A percentile compares a stretch with the other conserved stretches of the same genome.
Conservation (phyloP, 1,140 invertebrate species). For the Trinorchestia longiramus region DNA sequence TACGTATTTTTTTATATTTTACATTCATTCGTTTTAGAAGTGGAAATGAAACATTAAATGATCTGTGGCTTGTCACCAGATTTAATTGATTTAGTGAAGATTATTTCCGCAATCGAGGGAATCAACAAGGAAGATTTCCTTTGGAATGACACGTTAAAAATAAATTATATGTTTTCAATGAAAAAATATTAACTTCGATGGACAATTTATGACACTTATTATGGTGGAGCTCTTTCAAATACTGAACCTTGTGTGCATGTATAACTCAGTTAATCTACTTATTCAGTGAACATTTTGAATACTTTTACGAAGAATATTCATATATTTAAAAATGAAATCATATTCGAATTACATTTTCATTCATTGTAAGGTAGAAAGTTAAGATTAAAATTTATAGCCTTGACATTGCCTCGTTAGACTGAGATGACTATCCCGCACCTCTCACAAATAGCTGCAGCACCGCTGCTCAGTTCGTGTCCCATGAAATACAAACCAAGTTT, state of each 20-base stretch:
- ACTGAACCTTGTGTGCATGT: not conserved
- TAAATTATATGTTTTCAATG: not conserved
- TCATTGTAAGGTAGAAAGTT: not conserved
- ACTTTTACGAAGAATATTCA: not conserved
- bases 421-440: not conserved
- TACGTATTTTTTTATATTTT: not conserved
- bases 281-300: not conserved
- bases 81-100: not conserved
- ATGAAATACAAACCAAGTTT: not conserved
- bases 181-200: not conserved
- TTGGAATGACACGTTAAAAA: not conserved
- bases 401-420: not conserved
- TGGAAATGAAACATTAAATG: not conserved
- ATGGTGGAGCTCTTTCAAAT: not conserved
- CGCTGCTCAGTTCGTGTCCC: not conserved
- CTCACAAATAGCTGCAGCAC: no score
- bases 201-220: not conserved
- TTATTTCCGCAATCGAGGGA: not conserved
- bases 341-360: not conserved
- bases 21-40: not conserved
- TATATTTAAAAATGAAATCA: not conserved
- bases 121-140: not conserved
- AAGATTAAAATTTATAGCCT: not conserved
- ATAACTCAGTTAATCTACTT: not conserved
- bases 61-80: not conserved